Conservation (phyloP, 2,797 vertebrate genomes). For the Hirundo rustica region DNA sequence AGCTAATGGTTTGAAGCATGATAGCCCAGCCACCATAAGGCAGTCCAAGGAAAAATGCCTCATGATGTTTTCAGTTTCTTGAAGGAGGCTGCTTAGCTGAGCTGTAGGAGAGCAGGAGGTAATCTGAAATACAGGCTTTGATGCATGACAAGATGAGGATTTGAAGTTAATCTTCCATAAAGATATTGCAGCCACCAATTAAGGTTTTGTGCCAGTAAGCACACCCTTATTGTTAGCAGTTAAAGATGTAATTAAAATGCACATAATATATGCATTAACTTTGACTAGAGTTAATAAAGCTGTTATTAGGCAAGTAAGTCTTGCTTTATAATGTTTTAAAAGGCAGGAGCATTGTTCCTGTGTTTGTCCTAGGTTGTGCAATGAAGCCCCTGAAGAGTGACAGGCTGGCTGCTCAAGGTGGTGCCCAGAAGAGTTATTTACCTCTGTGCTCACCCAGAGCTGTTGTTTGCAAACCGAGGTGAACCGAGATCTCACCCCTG, state of each 20-base stretch:
- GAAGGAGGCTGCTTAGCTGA: not conserved
- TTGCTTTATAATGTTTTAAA: not conserved
- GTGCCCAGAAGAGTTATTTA: not conserved
- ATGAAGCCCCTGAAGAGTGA: not conserved
- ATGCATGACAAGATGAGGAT: not conserved
- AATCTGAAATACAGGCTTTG: not conserved
- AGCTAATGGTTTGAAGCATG: not conserved
- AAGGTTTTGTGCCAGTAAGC: not conserved
- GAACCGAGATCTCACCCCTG: not conserved
- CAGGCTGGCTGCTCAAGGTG: accelerated
- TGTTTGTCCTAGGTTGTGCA: not conserved
- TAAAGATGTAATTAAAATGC: not conserved
- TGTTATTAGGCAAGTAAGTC: not conserved
- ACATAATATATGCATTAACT: not conserved
- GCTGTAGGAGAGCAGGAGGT: not conserved
- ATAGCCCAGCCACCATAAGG: not conserved
- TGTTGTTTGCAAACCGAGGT: accelerated
- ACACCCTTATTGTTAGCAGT: not conserved
- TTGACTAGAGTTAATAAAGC: not conserved
- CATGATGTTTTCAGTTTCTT: not conserved
- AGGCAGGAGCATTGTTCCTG: not conserved
- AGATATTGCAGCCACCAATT: not conserved
- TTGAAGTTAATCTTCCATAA: not conserved
- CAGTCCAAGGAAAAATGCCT: not conserved
- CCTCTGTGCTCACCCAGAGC: not conserved